Evolutionary conservation across 2,888 invertebrate genomes (phyloP), one percentile per base, ranked within the genome.

Genomic region (Strigamia maritima): DNA sequence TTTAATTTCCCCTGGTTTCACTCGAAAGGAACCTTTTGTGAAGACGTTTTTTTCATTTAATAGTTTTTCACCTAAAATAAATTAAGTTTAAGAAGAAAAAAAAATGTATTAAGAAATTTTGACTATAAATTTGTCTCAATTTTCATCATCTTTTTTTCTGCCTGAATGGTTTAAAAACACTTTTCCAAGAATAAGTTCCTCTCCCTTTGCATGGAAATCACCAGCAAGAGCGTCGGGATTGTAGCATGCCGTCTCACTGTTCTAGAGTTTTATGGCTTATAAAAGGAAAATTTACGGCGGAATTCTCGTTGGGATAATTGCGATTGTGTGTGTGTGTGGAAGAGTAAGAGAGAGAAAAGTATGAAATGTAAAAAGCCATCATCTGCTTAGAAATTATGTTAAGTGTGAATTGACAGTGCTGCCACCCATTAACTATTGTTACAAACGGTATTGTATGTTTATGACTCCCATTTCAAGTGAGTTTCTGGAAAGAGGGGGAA

Each of bases 301-400:
- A 60, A 60, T 60, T 60, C 60, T 60, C 60, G 60, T 60, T 60
- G 60, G 60, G 60, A 60, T 60, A 60, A 60, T 60, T 60, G 60
- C 60, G 60, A 60, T 2, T 60, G 60, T 4, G 60, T 10, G 60
- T 10, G 60, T 6, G 60, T 2, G 60, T 22, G 54, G 16, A 16
- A 54, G 54, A 54, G 60, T 22, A 16, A 19, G 54, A 54, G 54
- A 54, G 19, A 14, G 60, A 60, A 60, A 60, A 60, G 60, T 22
- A 60, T 60, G 60, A 60, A 60, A 24, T 60, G 60, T 60, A 60
- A 60, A 60, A 24, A 60, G 60, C 22, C 60, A 60, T 60, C 60
- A 60, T 60, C 60, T 60, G 60, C 60, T 60, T 6, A 60, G 60
- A 22, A 60, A 60, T 60, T 60, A 60, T 60, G 60, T 44, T 7